phyloP scores from a whole-genome alignment of 2,888 invertebrate species.

The Drosophila melanosoma region DNA sequence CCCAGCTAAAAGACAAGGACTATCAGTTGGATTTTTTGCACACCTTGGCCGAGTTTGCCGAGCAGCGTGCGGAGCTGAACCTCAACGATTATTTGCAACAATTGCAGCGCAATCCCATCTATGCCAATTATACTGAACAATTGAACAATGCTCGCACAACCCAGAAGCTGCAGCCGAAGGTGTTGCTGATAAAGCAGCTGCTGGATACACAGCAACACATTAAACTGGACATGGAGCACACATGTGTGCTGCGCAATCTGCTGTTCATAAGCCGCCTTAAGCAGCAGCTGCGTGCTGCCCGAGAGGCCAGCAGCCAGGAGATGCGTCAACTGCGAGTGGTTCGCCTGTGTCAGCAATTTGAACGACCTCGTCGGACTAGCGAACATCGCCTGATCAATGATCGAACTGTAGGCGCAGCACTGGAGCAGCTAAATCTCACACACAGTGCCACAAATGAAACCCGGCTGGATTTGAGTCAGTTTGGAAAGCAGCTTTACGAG shows the following conservation, averaged over 20 bases:
- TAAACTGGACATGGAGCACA: slow-evolving; percentile 46
- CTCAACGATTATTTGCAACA: slow-evolving; percentile 66
- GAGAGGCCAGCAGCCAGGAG: slow-evolving; percentile 73
- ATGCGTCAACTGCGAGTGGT: slow-evolving; percentile 73
- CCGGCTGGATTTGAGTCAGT: slow-evolving; percentile 55
- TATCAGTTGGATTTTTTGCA: slow-evolving; percentile 65
- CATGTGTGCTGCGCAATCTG: slow-evolving; percentile 69
- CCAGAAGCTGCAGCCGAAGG: slow-evolving; percentile 59
- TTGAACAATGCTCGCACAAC: slow-evolving; percentile 45
- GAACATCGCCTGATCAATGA: slow-evolving; percentile 55
- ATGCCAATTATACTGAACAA: slow-evolving; percentile 47
- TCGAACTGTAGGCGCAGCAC: slow-evolving; percentile 49
- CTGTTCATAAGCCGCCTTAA: slow-evolving; percentile 70
- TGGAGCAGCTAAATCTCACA: slow-evolving; percentile 46
- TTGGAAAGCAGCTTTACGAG: slow-evolving; percentile 69
- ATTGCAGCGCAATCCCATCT: slow-evolving; percentile 47
- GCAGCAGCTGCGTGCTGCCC: slow-evolving; percentile 47
- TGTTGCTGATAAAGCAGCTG: slow-evolving; percentile 77
- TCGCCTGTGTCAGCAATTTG: slow-evolving; percentile 75
- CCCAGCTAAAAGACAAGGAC: slow-evolving; percentile 51
- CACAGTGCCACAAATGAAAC: slow-evolving; percentile 7
- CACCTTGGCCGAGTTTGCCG: slow-evolving; percentile 37
- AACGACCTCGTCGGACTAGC: slow-evolving; percentile 15
- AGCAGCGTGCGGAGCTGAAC: slow-evolving; percentile 48
- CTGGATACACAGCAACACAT: slow-evolving; percentile 58